Conservation (phyloP, 2,113 vertebrate species). For the Terrapene triunguis region DNA sequence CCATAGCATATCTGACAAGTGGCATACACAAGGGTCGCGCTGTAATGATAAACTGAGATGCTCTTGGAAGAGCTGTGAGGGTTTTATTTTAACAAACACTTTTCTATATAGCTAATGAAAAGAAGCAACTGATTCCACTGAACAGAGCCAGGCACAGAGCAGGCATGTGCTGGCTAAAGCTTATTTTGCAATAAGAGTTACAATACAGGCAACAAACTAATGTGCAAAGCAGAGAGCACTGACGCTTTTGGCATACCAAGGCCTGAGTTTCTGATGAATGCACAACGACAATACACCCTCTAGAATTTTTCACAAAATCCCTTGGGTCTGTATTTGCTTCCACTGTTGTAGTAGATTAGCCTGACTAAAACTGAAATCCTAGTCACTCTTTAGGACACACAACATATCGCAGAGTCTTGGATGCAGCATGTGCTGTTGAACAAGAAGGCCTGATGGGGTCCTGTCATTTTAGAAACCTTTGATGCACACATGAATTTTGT, state of each 20-base stretch:
- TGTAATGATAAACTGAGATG: neutral
- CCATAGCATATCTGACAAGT: neutral
- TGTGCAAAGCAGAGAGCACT: neutral
- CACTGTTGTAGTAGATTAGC: neutral
- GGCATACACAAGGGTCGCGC: neutral
- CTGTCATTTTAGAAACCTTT: slow-evolving; percentile 21
- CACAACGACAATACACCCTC: neutral
- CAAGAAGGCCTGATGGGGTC: neutral
- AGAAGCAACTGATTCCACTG: neutral
- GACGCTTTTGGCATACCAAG: fast-evolving
- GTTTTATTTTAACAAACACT: neutral
- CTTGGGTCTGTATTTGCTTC: slow-evolving; percentile 41
- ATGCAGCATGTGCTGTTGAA: neutral
- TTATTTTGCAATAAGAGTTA: neutral
- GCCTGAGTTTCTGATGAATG: neutral
- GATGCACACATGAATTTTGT: neutral
- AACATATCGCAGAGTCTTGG: neutral
- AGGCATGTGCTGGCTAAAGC: neutral
- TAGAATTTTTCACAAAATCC: neutral
- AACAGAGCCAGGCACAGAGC: neutral
- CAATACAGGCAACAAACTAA: neutral
- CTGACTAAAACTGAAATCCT: slow-evolving; percentile 35
- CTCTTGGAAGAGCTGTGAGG: neutral
- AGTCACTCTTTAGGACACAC: neutral
- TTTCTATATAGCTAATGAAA: neutral